A percentile compares a stretch with the other conserved stretches of the same genome.
Evolutionary conservation across 2,888 invertebrate species (phyloP).

Genomic region (Choristoneura rosaceana): DNA sequence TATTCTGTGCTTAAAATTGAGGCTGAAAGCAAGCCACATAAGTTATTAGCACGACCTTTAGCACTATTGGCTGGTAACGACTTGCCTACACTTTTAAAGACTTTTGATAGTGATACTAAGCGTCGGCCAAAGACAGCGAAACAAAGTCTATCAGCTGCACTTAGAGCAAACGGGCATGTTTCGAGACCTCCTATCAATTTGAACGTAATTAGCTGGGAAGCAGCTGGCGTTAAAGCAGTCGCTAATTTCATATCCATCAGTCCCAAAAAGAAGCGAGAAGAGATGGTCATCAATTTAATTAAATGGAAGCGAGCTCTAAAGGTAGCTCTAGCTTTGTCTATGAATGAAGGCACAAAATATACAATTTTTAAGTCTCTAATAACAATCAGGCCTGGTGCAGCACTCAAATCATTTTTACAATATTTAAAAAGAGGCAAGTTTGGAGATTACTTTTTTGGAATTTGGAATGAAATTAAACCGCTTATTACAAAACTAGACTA

Average conservation of each 20-base stretch:
- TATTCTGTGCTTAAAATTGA: not conserved
- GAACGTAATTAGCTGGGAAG: conserved; percentile 7
- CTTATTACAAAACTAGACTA: conserved; percentile 12
- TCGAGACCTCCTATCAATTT: conserved; percentile 17
- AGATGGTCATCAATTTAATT: not conserved
- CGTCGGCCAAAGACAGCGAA: conserved; percentile 8
- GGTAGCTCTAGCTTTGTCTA: conserved; percentile 12
- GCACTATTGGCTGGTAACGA: conserved; percentile 15
- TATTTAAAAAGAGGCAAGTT: conserved; percentile 3
- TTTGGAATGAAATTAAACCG: conserved; percentile 23
- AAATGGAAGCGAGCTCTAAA: conserved; percentile 9
- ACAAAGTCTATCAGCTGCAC: conserved; percentile 26
- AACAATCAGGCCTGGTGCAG: conserved; percentile 7
- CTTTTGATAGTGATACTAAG: not conserved
- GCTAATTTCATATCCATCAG: not conserved
- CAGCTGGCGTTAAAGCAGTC: conserved; percentile 20
- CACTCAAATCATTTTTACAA: conserved; percentile 22
- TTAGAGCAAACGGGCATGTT: conserved; percentile 25
- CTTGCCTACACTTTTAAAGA: not conserved
- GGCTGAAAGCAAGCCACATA: conserved; percentile 1
- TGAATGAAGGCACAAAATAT: conserved; percentile 4
- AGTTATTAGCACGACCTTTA: conserved; percentile 18
- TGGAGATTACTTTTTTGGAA: not conserved
- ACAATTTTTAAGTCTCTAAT: conserved; percentile 11
- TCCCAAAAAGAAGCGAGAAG: conserved; percentile 5